Evolutionary conservation across 2,888 invertebrate genomes (phyloP).

Genomic region (Megamerina dolium): DNA sequence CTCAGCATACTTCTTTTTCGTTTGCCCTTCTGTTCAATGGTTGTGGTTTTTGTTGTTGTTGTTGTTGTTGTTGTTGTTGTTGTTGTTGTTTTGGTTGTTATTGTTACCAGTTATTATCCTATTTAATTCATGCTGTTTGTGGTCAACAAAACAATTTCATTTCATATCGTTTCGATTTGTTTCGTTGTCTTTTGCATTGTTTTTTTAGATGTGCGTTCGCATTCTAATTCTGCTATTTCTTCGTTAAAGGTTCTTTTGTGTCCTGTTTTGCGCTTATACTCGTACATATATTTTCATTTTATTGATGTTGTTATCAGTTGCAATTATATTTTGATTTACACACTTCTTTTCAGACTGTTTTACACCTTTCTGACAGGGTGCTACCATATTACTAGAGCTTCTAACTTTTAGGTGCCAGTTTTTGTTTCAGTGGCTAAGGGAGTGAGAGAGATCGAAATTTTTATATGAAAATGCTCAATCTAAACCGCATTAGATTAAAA

Average conservation of each 20-base stretch:
- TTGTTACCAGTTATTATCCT: not conserved
- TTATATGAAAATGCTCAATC: too few relatives aligned
- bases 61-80: too few relatives aligned
- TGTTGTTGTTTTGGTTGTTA: too few relatives aligned
- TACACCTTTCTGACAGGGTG: too few relatives aligned
- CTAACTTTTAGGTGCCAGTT: too few relatives aligned
- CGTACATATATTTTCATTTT: constrained; percentile 19
- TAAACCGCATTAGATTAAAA: too few relatives aligned
- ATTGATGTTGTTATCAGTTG: constrained; percentile 22
- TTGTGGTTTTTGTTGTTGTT: too few relatives aligned
- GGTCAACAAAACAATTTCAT: not conserved
- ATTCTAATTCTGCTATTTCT: not conserved
- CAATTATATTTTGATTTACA: constrained; percentile 25
- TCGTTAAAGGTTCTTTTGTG: not conserved
- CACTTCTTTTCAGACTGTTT: constrained; percentile 7
- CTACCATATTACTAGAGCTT: too few relatives aligned
- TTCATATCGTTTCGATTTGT: not conserved
- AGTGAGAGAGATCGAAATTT: too few relatives aligned
- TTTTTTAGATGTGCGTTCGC: not conserved
- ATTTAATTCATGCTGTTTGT: not conserved
- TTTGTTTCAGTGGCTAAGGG: too few relatives aligned
- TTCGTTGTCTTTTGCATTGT: not conserved
- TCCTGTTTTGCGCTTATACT: constrained; percentile 2
- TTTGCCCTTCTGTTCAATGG: too few relatives aligned
- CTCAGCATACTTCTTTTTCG: too few relatives aligned